Percentiles rank a stretch among this genome's conserved stretches.
Evolutionary conservation across 1,140 invertebrate species (phyloP).

Genomic region (Lepeophtheirus salmonis): DNA sequence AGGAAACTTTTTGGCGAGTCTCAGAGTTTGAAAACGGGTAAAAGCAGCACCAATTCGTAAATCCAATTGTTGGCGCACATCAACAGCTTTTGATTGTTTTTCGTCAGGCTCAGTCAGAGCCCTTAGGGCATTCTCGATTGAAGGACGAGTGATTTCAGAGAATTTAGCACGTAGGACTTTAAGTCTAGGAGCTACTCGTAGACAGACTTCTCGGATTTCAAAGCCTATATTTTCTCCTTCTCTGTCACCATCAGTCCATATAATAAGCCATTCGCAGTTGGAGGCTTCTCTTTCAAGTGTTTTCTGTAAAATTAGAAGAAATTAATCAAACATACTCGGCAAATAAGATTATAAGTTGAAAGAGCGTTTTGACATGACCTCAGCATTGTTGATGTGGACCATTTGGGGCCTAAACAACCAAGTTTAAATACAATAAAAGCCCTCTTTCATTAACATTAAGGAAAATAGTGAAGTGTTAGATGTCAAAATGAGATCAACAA

Average conservation of each 20-base stretch:
- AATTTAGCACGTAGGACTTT: conserved; percentile 61
- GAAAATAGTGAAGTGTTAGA: no score
- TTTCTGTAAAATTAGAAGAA: conserved; percentile 41
- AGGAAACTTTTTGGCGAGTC: conserved; percentile 67
- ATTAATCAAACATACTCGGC: no score
- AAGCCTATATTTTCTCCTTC: conserved; percentile 99
- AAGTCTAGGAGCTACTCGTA: conserved; percentile 52
- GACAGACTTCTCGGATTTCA: conserved; percentile 87
- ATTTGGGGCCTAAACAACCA: no score
- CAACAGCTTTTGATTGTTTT: conserved; percentile 74
- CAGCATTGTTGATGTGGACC: no score
- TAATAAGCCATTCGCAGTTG: conserved; percentile 57
- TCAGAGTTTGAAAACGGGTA: conserved; percentile 90
- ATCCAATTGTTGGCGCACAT: conserved; percentile 85
- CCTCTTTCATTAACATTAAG: no score
- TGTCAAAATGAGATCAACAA: no score
- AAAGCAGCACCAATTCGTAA: conserved; percentile 95
- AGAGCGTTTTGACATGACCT: conserved; percentile 14
- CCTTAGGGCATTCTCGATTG: conserved; percentile 54
- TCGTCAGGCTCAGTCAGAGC: conserved; percentile 62
- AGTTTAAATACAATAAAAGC: no score
- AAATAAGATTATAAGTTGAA: conserved; percentile 18
- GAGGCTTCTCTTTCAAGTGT: conserved; percentile 60
- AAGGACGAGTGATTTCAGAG: conserved; percentile 80
- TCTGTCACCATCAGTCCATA: conserved; percentile 99